Percentiles rank a stretch among this genome's conserved stretches.
Conservation (phyloP, 2,797 vertebrate genomes). For the Gymnopithys bicolor region DNA sequence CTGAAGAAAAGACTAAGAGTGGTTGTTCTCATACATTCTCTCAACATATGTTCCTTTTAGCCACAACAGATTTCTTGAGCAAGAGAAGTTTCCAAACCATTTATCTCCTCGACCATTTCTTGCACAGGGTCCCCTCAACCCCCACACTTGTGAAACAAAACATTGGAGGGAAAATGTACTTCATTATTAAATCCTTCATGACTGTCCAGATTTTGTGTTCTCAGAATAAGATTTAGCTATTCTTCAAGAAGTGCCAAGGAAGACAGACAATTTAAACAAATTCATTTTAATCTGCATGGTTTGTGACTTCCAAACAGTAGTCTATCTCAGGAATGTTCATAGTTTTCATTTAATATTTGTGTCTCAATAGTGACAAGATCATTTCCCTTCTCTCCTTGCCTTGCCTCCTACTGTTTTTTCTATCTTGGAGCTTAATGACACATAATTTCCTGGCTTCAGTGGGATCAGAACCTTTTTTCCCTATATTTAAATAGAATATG, state of each 20-base stretch:
- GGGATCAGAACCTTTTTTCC: not conserved
- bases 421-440: not conserved
- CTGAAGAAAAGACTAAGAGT: too few species aligned
- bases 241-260: not conserved
- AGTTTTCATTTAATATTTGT: slow-evolving; percentile 6
- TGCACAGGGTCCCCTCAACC: too few species aligned
- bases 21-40: too few species aligned
- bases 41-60: too few species aligned
- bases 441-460: not conserved
- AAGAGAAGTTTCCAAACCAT: too few species aligned
- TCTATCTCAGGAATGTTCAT: not conserved
- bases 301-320: not conserved
- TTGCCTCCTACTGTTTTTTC: not conserved
- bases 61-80: too few species aligned
- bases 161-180: not conserved
- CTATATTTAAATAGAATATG: not conserved
- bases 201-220: not conserved
- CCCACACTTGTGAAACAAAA: not conserved
- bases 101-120: too few species aligned
- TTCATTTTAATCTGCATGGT: not conserved
- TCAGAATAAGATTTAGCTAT: not conserved
- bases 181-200: not conserved
- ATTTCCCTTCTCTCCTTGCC: not conserved
- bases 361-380: not conserved
- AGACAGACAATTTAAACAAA: not conserved